phyloP scores from a whole-genome alignment of 2,888 invertebrate species.

The Oligia strigilis region DNA sequence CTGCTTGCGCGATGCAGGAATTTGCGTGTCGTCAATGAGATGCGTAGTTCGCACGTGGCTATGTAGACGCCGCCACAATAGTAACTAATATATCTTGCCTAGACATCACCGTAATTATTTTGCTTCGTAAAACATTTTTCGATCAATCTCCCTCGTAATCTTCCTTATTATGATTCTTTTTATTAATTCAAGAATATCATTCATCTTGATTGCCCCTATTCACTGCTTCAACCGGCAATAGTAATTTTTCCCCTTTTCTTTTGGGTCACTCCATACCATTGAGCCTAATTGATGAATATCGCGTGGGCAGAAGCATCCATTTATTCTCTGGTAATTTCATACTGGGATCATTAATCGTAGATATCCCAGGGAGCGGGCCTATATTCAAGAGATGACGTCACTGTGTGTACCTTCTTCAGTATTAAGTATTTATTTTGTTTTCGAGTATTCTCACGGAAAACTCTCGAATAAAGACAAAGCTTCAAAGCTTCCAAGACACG shows the following conservation, averaged over 20 bases:
- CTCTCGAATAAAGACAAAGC: neutral
- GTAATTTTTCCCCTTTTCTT: neutral
- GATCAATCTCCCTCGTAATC: neutral
- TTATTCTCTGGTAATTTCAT: slow-evolving; percentile 39
- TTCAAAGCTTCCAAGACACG: neutral
- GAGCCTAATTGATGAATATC: slow-evolving; percentile 24
- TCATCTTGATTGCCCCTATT: neutral
- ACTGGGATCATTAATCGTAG: slow-evolving; percentile 30
- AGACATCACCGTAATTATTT: neutral
- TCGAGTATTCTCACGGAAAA: slow-evolving; percentile 4
- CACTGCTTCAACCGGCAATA: neutral
- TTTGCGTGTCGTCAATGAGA: neutral
- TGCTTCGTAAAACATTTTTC: neutral
- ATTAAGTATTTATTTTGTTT: slow-evolving; percentile 7
- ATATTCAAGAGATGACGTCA: slow-evolving; percentile 19
- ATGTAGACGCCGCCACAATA: neutral
- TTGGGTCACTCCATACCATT: neutral
- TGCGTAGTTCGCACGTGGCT: neutral
- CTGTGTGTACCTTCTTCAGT: neutral
- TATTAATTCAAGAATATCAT: neutral
- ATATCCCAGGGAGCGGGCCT: neutral
- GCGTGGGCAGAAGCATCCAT: slow-evolving; percentile 35
- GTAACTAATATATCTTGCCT: no score
- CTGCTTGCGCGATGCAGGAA: neutral
- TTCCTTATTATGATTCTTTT: no score